Conservation (phyloP, 2,797 vertebrate species). For the Merluccius polli region DNA sequence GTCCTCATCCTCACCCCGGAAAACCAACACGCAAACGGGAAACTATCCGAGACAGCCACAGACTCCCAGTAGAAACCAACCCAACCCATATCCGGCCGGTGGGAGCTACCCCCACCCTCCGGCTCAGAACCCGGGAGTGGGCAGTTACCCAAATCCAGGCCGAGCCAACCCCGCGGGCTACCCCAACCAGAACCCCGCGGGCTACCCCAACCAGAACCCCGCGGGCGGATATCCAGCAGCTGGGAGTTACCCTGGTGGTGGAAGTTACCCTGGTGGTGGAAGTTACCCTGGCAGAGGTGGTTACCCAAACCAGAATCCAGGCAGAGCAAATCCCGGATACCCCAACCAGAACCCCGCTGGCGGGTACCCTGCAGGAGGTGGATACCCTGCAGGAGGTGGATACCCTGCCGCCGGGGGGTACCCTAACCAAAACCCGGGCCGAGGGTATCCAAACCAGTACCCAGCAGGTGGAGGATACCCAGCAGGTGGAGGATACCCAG, state of each 20-base stretch:
- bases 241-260: constrained; percentile 26
- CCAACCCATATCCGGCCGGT: constrained; percentile 62
- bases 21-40: constrained; percentile 44
- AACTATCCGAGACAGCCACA: constrained; percentile 59
- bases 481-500: not conserved
- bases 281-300: constrained; percentile 28
- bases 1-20: constrained; percentile 32
- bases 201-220: constrained; percentile 27
- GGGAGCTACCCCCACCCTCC: constrained; percentile 65
- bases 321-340: constrained; percentile 27
- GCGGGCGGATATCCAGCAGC: not conserved
- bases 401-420: constrained; percentile 15
- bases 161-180: constrained; percentile 8
- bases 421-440: constrained; percentile 10
- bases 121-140: constrained; percentile 47
- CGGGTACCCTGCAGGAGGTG: constrained; percentile 36
- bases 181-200: constrained; percentile 24
- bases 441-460: not conserved
- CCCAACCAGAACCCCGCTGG: constrained; percentile 42
- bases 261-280: constrained; percentile 30
- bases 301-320: constrained; percentile 46
- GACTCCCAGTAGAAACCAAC: constrained; percentile 48
- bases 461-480: not conserved
- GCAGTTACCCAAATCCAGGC: constrained; percentile 54
- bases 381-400: constrained; percentile 35